phyloP scores from a whole-genome alignment of 2,888 invertebrate species.

The Piscicola geometra region DNA sequence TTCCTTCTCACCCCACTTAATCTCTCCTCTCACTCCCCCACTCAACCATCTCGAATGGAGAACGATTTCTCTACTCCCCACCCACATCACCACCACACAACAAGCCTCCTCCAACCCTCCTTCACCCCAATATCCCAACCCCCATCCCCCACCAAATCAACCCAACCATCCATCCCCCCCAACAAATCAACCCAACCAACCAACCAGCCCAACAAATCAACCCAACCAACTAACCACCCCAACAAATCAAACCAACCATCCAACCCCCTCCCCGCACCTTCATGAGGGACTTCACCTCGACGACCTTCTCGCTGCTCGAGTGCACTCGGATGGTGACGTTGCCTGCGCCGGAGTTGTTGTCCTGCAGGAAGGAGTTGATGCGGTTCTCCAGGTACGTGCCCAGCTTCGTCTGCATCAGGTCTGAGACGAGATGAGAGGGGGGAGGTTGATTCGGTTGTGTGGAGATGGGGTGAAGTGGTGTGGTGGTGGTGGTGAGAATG shows the following conservation, averaged over 20 bases:
- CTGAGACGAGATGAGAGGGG: not conserved
- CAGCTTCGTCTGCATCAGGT: conserved; percentile 82
- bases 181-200: too few relatives aligned
- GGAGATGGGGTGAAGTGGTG: too few relatives aligned
- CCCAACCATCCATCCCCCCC: too few relatives aligned
- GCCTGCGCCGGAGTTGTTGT: conserved; percentile 87
- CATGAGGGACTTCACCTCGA: conserved; percentile 91
- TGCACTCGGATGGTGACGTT: conserved; percentile 97
- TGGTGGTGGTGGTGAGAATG: too few relatives aligned
- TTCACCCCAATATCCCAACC: too few relatives aligned
- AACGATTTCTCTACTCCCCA: too few relatives aligned
- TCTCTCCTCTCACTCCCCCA: too few relatives aligned
- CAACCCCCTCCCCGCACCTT: conserved; percentile 13
- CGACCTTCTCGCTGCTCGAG: conserved; percentile 92
- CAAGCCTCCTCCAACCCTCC: too few relatives aligned
- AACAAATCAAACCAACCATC: not conserved
- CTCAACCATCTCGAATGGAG: too few relatives aligned
- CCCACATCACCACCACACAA: too few relatives aligned
- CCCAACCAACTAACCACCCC: not conserved
- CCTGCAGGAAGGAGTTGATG: conserved; percentile 93
- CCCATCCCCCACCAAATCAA: too few relatives aligned
- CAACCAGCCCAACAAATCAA: not conserved
- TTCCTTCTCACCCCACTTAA: too few relatives aligned
- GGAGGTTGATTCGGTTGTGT: not conserved
- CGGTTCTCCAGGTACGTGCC: conserved; percentile 95